Percentiles rank a stretch among this genome's conserved stretches.
phyloP scores from a whole-genome alignment of 1,140 invertebrate genomes.

The Megalopta genalis region DNA sequence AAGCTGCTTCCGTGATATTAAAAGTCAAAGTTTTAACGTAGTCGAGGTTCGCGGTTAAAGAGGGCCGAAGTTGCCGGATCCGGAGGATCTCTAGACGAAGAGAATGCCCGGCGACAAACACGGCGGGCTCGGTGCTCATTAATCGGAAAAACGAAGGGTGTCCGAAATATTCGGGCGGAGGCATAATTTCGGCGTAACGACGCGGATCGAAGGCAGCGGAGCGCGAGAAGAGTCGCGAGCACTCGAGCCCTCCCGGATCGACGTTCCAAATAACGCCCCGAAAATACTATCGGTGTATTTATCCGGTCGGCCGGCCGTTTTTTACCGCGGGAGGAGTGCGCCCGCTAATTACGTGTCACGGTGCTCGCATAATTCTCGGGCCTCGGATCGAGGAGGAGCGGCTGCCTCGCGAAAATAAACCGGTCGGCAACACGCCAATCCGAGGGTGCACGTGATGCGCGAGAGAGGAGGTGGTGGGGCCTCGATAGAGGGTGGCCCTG shows the following conservation, averaged over 20 bases:
- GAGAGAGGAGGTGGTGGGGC: not conserved
- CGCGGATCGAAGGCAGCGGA: no score
- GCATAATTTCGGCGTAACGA: no score
- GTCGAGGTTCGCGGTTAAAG: not conserved
- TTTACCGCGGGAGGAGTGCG: not conserved
- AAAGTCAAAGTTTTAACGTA: not conserved
- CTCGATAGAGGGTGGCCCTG: conserved; percentile 40
- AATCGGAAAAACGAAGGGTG: not conserved
- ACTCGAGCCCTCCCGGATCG: not conserved
- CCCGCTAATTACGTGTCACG: conserved; percentile 25
- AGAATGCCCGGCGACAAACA: not conserved
- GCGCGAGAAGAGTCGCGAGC: no score
- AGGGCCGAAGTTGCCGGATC: not conserved
- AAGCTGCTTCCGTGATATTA: not conserved
- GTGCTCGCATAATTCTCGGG: conserved; percentile 20
- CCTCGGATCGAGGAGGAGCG: not conserved
- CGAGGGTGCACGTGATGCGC: conserved; percentile 74
- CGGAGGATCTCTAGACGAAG: not conserved
- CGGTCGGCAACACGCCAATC: conserved; percentile 66
- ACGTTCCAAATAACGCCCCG: not conserved
- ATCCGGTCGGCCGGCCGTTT: not conserved
- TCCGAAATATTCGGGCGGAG: not conserved
- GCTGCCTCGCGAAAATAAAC: conserved; percentile 54
- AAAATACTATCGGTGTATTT: not conserved
- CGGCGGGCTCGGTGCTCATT: not conserved